Percentiles rank a stretch among this genome's conserved stretches.
phyloP scores from a whole-genome alignment of 1,140 invertebrate genomes.

The Oscheius sp. region DNA sequence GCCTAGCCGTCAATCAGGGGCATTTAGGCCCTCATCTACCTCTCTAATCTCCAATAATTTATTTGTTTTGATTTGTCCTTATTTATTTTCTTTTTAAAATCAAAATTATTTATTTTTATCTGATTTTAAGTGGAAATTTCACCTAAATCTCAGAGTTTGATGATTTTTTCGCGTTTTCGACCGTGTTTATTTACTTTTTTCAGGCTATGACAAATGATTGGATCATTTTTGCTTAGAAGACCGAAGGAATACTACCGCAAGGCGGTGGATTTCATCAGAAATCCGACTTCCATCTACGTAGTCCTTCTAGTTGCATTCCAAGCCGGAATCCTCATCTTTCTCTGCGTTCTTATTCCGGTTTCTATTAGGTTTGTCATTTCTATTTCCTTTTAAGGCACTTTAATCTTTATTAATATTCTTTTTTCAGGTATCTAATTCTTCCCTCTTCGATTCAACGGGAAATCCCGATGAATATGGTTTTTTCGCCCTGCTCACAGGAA shows the following conservation, averaged over 20 bases:
- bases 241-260: not conserved
- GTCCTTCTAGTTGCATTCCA: not conserved
- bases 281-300: not conserved
- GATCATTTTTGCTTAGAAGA: not conserved
- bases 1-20: too few species aligned
- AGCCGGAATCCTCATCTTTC: not conserved
- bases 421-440: slow-evolving; percentile 22
- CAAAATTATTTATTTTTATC: not conserved
- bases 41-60: too few species aligned
- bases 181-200: too few species aligned
- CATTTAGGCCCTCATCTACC: too few species aligned
- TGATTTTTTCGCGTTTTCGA: too few species aligned
- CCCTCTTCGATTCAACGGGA: slow-evolving; percentile 26
- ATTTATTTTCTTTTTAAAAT: not conserved
- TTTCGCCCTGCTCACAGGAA: slow-evolving; percentile 17
- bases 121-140: too few species aligned
- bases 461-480: slow-evolving; percentile 21
- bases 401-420: not conserved
- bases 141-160: too few species aligned
- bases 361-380: not conserved
- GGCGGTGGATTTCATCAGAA: not conserved
- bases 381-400: not conserved
- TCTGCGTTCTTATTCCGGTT: not conserved
- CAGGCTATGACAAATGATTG: not conserved
- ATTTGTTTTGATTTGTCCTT: too few species aligned